Evolutionary conservation across 2,113 vertebrate genomes (phyloP), one percentile per base, ranked within the genome.

Genomic region (Cinclus cinclus): DNA sequence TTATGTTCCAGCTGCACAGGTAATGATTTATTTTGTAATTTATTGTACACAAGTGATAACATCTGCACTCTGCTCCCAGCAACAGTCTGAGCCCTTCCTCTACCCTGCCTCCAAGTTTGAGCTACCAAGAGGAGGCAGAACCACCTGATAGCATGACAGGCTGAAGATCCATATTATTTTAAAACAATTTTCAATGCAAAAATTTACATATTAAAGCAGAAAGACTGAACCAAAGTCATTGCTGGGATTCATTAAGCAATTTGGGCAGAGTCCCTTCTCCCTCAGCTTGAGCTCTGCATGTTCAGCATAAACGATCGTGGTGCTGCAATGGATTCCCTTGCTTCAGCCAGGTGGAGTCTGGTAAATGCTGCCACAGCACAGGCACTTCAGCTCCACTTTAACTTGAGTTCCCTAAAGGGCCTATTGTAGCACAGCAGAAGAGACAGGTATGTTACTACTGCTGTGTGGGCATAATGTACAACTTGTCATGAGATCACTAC

Each of bases 301-400:
- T 52, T 55, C 30, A 88, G 46, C 42, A 50, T 50, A 55, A 47
- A 56, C 0, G 0, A 62, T 62, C 20, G 2, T 7, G 18, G 58
- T 13, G 67, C 56, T 69, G 30, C 39, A 86, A 13, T 14, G 52
- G 23, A 46, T 28, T 89, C 35, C 46, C 23, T 23, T 33, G 20
- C 59, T 74, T 56, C 47, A 83, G 28, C 30, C 69, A 90, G 39
- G 60, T 44, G 59, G 47, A 79, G 9, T 27, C 37, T 65, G 37
- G 37, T 6, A 2, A 83, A 58, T 5, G 0, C 46, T 80, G 75
- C 68, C 76, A 80, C 64, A 86, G 65, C 46, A 83, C 63, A 86
- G 50, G 13, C 17, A 77, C 49, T 83, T 93, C 75, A 69, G 47
- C 59, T 88, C 46, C 2, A 2, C 50, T 87, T 67, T 18, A 39